phyloP scores from a whole-genome alignment of 2,888 invertebrate genomes.

The Stenurella melanura region DNA sequence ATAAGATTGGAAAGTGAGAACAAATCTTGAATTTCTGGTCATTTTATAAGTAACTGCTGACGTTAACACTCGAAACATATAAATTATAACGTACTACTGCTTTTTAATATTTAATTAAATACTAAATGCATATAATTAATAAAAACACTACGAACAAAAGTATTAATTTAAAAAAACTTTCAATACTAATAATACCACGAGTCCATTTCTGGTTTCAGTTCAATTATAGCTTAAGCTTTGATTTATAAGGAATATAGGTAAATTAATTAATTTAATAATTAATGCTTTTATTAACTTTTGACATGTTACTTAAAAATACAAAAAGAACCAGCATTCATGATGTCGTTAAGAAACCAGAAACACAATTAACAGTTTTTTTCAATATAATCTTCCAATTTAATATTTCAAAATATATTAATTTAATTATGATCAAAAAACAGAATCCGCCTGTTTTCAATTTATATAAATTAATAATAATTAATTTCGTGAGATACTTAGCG shows the following conservation, averaged over 20 bases:
- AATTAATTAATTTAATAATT: not conserved
- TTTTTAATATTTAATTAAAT: not conserved
- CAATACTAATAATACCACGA: not conserved
- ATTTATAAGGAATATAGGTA: not conserved
- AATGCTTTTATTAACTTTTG: not conserved
- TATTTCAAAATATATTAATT: not conserved
- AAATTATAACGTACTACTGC: not conserved
- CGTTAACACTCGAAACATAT: not conserved
- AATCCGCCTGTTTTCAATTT: not conserved
- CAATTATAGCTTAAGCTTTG: not conserved
- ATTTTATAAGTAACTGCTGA: not conserved
- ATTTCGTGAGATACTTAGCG: not conserved
- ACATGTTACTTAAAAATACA: not conserved
- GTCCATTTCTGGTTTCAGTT: not conserved
- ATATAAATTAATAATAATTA: conserved; percentile 1
- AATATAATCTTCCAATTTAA: not conserved
- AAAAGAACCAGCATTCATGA: not conserved
- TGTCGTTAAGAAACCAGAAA: not conserved
- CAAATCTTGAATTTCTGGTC: not conserved
- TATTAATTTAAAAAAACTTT: not conserved
- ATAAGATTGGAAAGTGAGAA: not conserved
- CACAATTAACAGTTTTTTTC: not conserved
- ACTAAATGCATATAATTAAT: not conserved
- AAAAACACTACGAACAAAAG: not conserved
- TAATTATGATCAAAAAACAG: not conserved